Conservation (phyloP, 2,797 vertebrate species). For the Sebastolobus altivelis region DNA sequence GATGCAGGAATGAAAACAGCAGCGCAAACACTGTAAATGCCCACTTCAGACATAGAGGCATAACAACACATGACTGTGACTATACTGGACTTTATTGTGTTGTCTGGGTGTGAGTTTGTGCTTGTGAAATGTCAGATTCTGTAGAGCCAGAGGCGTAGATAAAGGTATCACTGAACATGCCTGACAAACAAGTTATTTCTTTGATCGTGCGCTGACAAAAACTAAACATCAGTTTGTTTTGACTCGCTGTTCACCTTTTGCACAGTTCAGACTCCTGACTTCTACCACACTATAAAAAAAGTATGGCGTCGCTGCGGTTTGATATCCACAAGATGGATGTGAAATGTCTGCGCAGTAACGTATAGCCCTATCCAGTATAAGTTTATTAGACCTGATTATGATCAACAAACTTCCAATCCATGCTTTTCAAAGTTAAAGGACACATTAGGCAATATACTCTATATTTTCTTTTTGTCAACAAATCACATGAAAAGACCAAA, state of each 20-base stretch:
- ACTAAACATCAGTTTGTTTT: slow-evolving; percentile 12
- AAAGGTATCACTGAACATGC: slow-evolving; percentile 1
- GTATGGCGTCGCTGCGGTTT: accelerated
- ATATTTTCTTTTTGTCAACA: no score
- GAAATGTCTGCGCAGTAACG: no score
- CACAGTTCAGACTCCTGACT: not conserved
- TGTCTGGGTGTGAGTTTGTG: not conserved
- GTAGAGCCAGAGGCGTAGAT: not conserved
- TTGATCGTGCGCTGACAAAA: not conserved
- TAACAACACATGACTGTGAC: not conserved
- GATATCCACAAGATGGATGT: no score
- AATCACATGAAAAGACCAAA: no score
- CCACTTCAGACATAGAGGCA: not conserved
- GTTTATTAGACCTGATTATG: no score
- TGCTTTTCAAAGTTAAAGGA: not conserved
- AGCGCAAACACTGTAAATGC: not conserved
- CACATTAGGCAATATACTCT: not conserved
- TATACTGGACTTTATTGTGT: not conserved
- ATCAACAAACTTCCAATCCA: not conserved
- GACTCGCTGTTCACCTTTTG: not conserved
- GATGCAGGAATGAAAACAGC: not conserved
- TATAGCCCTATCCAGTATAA: no score
- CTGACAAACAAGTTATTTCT: not conserved
- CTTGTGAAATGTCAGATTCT: not conserved
- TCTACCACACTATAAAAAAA: not conserved